A percentile compares a stretch with the other conserved stretches of the same genome.
These are phyloP conservation scores for Jaculus jaculus DNA, from an alignment of 2,113 vertebrate species.

Conservation along the genomic window DNA sequence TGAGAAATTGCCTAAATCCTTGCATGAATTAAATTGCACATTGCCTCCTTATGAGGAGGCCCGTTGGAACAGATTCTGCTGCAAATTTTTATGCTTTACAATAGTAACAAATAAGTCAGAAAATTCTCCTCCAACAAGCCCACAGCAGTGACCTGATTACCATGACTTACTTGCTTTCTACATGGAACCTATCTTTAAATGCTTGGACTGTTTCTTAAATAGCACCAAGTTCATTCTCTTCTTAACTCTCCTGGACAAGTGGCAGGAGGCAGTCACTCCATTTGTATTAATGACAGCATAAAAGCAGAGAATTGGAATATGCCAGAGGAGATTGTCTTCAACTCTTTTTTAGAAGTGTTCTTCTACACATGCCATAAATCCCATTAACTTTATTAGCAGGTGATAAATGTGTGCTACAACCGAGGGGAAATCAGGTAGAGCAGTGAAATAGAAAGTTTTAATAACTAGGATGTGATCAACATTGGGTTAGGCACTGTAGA, in stretches of 20 bases:
- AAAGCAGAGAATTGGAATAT: not conserved
- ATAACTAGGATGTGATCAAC: not conserved
- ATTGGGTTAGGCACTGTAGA: not conserved
- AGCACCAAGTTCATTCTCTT: not conserved
- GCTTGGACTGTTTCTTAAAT: not conserved
- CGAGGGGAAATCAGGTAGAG: not conserved
- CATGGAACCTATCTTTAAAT: not conserved
- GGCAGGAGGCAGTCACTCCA: not conserved
- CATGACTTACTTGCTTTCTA: not conserved
- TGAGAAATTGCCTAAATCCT: slow-evolving; percentile 44
- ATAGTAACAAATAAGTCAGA: not conserved
- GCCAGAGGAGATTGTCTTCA: not conserved
- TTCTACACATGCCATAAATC: not conserved
- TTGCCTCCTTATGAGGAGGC: not conserved
- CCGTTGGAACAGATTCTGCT: not conserved
- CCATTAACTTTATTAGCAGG: not conserved
- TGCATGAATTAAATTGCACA: not conserved
- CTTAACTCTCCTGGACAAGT: not conserved
- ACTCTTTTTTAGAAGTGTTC: not conserved
- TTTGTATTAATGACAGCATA: not conserved
- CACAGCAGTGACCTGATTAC: not conserved
- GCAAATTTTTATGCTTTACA: not conserved
- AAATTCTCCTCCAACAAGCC: not conserved
- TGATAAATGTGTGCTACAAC: not conserved
- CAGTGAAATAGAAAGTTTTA: not conserved